Evolutionary conservation across 2,888 invertebrate genomes (phyloP), one percentile per base, ranked within the genome.

Genomic region (Euplexia lucipara): DNA sequence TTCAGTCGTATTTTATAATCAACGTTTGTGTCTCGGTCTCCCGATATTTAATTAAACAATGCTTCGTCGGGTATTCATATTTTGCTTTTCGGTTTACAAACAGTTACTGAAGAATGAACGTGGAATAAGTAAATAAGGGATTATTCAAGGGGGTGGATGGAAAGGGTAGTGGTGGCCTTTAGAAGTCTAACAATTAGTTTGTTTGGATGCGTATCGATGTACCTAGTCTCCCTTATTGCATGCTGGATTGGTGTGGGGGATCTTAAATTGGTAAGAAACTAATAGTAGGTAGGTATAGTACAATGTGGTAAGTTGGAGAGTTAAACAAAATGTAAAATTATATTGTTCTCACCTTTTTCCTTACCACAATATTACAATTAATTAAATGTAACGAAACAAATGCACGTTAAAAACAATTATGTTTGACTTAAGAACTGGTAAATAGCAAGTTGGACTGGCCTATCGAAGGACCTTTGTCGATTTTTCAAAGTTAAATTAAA

Each of bases 51-150:
- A 59, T 58, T 41, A 58, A 6, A 54, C 51, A 63, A 42, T 26
- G 26, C 18, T 26, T 39, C 34, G 12, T 49, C 32, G 16, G 10
- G 26, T 20, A 62, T 51, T 52, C 30, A 30, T 30, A 32, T 58
- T 69, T 57, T 41, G 39, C 18, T 44, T 57, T 39, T 64, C 26
- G 32, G 68, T 73, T 77, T 65, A 67, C 54, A 56, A 75, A 68
- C 59, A 65, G 41, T 72, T 67, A 60, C 44, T 14, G 53, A 57
- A 62, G 60, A 65, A 59, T 48, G 57, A 48, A 65, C 64, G 65
- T 32, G 49, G 61, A 18, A 52, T 52, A 18, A 70, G 45, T 54
- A 37, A 67, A 58, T 62, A 42, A 37, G 45, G 18, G 56, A 48
- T 64, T 64, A 45, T 56, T 57, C 22, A 30, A 10, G 3, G 30